Evolutionary conservation across 2,113 vertebrate species (phyloP).

Genomic region (Lophura nycthemera): DNA sequence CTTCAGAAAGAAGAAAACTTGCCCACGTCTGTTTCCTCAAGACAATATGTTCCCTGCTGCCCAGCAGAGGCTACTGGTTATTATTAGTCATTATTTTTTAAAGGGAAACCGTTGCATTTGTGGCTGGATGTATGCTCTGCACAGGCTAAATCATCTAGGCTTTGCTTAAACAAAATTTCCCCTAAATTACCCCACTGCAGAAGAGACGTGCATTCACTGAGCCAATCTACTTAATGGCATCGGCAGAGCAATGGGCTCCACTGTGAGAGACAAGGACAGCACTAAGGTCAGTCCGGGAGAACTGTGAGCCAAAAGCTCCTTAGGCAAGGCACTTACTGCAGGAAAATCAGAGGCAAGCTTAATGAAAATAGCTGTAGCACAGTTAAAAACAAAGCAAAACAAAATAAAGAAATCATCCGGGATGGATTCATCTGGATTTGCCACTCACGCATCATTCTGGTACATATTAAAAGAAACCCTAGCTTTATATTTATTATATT

Average conservation of each 20-base stretch:
- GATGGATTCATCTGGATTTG: background rate
- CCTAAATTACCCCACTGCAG: rapidly evolving
- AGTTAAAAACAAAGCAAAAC: background rate
- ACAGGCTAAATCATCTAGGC: background rate
- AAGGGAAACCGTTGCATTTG: background rate
- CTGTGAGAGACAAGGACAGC: background rate
- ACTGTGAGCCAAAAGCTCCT: background rate
- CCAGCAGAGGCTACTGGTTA: background rate
- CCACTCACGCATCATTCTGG: background rate
- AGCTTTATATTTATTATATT: background rate
- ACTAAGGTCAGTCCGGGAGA: background rate
- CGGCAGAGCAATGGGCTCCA: background rate
- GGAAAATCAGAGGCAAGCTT: background rate
- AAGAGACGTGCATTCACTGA: background rate
- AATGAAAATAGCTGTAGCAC: background rate
- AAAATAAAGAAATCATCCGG: background rate
- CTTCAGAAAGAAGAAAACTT: background rate
- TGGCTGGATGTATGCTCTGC: background rate
- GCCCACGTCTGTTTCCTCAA: background rate
- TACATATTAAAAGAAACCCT: background rate
- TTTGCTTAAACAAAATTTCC: background rate
- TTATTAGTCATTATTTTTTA: background rate
- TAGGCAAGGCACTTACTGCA: background rate
- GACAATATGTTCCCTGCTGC: background rate
- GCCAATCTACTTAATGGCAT: background rate